Evolutionary conservation across 2,888 invertebrate species (phyloP), one percentile per base, ranked within the genome.

Genomic region (Papilio demoleus): DNA sequence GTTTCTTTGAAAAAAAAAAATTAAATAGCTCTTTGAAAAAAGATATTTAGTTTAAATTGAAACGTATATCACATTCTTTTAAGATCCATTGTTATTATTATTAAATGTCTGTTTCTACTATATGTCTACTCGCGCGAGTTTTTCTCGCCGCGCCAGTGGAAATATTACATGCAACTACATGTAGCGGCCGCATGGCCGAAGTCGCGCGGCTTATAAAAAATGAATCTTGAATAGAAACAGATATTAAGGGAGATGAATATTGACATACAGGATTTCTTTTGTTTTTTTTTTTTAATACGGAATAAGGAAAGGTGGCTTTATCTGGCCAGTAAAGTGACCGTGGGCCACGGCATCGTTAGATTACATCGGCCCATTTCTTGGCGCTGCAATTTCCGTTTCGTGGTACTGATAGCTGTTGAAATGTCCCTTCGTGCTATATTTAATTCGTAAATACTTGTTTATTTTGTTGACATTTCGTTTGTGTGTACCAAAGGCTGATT

Each of bases 321-420:
- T 88, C 87, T 84, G 82, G 81, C 81, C 74, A 83, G 79, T 86
- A 82, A 89, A 91, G 89, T 90, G 89, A 87, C 85, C 79, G 81
- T 74, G 74, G 71, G 75, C 80, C 89, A 92, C 92, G 90, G 89
- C 87, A 91, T 84, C 79, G 72, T 68, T 81, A 87, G 90, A 90
- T 91, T 90, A 90, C 80, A 92, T 91, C 88, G 84, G 77, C 82
- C 84, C 82, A 81, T 80, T 86, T 83, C 80, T 82, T 81, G 79
- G 83, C 45, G 73, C 83, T 81, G 88, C 89, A 90, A 91, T 89
- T 90, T 90, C 90, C 90, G 90, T 75, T 78, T 77, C 77, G 83
- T 84, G 82, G 79, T 76, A 73, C 81, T 79, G 82, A 87, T 87
- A 85, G 79, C 79, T 79, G 72, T 76, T 77, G 45, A 70, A 70